phyloP scores from a whole-genome alignment of 2,888 invertebrate genomes.

The Coleophora flavipennella region DNA sequence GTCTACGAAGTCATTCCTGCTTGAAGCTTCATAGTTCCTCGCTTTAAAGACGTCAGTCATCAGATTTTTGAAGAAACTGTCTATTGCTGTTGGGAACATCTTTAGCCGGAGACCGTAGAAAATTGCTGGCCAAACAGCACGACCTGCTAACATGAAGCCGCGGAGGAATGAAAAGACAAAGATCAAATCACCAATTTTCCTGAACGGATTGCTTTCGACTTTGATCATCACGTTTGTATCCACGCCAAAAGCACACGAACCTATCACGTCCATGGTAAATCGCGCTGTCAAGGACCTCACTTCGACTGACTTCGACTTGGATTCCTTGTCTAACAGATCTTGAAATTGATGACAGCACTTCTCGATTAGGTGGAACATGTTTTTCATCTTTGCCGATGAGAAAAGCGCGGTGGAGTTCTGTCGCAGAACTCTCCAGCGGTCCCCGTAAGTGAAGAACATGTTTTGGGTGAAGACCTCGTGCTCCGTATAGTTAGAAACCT shows the following conservation, averaged over 20 bases:
- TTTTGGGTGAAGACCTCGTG: slow-evolving; percentile 31
- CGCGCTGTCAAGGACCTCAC: slow-evolving; percentile 26
- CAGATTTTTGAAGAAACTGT: slow-evolving; percentile 18
- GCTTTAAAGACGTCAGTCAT: slow-evolving; percentile 13
- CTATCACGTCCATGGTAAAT: slow-evolving; percentile 38
- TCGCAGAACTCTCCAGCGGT: slow-evolving; percentile 43
- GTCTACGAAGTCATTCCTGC: slow-evolving; percentile 21
- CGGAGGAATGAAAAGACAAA: slow-evolving; percentile 17
- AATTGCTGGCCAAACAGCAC: slow-evolving; percentile 27
- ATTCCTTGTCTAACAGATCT: slow-evolving; percentile 25
- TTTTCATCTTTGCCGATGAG: slow-evolving; percentile 46
- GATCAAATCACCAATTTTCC: slow-evolving; percentile 21
- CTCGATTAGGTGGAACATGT: slow-evolving; percentile 45
- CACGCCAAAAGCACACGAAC: slow-evolving; percentile 28
- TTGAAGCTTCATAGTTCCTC: slow-evolving; percentile 13
- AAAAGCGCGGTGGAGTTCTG: slow-evolving; percentile 48
- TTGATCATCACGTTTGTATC: slow-evolving; percentile 16
- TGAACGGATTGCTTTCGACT: slow-evolving; percentile 24
- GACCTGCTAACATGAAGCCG: slow-evolving; percentile 15
- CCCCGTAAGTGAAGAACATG: slow-evolving; percentile 37
- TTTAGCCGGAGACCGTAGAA: slow-evolving; percentile 26
- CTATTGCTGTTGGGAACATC: slow-evolving; percentile 20
- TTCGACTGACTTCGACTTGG: slow-evolving; percentile 21
- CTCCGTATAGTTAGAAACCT: slow-evolving; percentile 26
- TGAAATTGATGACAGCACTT: slow-evolving; percentile 31